Percentiles rank a stretch among this genome's conserved stretches.
Evolutionary conservation across 2,888 invertebrate genomes (phyloP).

Genomic region (Pseudococcus longispinus): DNA sequence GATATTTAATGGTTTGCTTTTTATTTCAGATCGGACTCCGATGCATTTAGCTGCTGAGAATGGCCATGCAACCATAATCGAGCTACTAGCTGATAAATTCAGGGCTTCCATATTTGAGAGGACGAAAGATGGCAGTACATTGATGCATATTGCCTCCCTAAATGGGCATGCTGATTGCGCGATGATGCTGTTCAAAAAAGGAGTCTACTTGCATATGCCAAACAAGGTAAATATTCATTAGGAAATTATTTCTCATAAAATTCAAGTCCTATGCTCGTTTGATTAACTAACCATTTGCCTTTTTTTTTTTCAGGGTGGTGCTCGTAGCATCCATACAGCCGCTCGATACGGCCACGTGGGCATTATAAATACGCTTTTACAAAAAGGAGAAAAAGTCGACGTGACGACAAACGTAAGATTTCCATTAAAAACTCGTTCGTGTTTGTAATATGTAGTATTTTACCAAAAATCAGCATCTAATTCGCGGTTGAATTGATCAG

Average conservation of each 20-base stretch:
- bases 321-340: constrained; percentile 96
- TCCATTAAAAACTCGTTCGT: not conserved
- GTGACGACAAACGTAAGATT: constrained; percentile 86
- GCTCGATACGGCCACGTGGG: constrained; percentile 96
- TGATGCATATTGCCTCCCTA: constrained; percentile 97
- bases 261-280: not conserved
- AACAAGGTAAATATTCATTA: constrained; percentile 75
- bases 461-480: not conserved
- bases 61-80: constrained; percentile 94
- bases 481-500: constrained; percentile 65
- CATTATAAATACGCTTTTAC: constrained; percentile 93
- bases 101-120: constrained; percentile 95
- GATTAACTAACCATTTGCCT: constrained; percentile 60
- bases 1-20: not conserved
- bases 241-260: constrained; percentile 50
- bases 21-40: constrained; percentile 84
- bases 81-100: constrained; percentile 95
- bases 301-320: constrained; percentile 75
- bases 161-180: constrained; percentile 98
- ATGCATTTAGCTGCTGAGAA: constrained; percentile 98
- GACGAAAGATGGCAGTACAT: constrained; percentile 96
- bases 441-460: not conserved
- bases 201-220: constrained; percentile 99
- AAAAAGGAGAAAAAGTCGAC: constrained; percentile 96
- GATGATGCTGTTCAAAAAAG: constrained; percentile 97